A percentile compares a stretch with the other conserved stretches of the same genome.
These are phyloP conservation scores for Misgurnus anguillicaudatus DNA, from an alignment of 2,113 vertebrate species.

Conservation along the genomic window DNA sequence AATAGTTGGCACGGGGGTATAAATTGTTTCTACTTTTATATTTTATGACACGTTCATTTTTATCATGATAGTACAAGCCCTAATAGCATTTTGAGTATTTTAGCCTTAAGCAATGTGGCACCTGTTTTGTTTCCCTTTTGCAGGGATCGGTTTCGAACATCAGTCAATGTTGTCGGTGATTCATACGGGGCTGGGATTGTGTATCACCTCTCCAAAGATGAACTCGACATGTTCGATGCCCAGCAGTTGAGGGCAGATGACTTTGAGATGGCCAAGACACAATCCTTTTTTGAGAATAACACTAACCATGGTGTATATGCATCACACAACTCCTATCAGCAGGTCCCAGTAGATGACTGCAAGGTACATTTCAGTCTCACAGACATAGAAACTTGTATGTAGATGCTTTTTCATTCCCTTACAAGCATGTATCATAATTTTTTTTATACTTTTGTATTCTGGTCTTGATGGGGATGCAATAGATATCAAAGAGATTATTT, in stretches of 20 bases:
- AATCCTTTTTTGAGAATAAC: slow-evolving; percentile 92
- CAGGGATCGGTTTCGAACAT: slow-evolving; percentile 97
- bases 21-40: background rate
- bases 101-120: slow-evolving; percentile 7
- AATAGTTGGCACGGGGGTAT: background rate
- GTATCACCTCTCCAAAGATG: slow-evolving; percentile 93
- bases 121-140: slow-evolving; percentile 21
- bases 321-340: slow-evolving; percentile 84
- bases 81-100: background rate
- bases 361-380: slow-evolving; percentile 97
- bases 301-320: slow-evolving; percentile 91
- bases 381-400: slow-evolving; percentile 99
- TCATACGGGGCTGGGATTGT: slow-evolving; percentile 97
- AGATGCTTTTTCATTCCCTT: slow-evolving; percentile 61
- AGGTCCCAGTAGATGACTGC: slow-evolving; percentile 93
- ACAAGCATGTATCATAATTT: slow-evolving; percentile 66
- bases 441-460: slow-evolving; percentile 63
- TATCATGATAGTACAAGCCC: background rate
- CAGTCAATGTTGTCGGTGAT: slow-evolving; percentile 96
- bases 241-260: slow-evolving; percentile 86
- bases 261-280: slow-evolving; percentile 91
- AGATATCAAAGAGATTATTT: slow-evolving; percentile 50
- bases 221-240: slow-evolving; percentile 86
- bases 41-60: background rate
- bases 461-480: slow-evolving; percentile 58